Conservation (phyloP, 2,888 invertebrate species). For the Sceliomorpha sp. region DNA sequence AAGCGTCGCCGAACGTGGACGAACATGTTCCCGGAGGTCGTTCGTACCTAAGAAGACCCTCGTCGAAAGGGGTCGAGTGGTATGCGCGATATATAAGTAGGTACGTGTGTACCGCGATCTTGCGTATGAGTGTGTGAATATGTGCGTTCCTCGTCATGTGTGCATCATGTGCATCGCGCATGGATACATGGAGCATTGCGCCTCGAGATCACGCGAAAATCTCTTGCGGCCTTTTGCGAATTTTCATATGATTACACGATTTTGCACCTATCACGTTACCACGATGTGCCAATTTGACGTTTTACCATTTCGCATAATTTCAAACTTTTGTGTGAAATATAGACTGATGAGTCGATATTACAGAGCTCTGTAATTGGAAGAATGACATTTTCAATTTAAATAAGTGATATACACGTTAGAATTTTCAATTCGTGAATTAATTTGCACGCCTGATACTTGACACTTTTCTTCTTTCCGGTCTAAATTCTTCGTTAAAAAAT, state of each 20-base stretch:
- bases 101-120: slow-evolving; percentile 37
- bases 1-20: slow-evolving; percentile 35
- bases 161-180: slow-evolving; percentile 21
- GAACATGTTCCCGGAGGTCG: slow-evolving; percentile 42
- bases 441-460: too few species aligned
- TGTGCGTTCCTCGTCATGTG: slow-evolving; percentile 37
- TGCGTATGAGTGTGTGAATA: slow-evolving; percentile 30
- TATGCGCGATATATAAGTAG: slow-evolving; percentile 43
- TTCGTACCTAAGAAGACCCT: slow-evolving; percentile 49
- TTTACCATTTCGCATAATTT: slow-evolving; percentile 1
- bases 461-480: too few species aligned
- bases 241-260: slow-evolving; percentile 27
- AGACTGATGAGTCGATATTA: too few species aligned
- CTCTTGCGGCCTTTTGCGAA: slow-evolving; percentile 27
- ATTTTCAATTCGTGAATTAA: too few species aligned
- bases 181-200: slow-evolving; percentile 17
- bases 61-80: slow-evolving; percentile 50
- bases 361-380: too few species aligned
- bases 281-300: slow-evolving; percentile 13
- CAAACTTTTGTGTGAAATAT: too few species aligned
- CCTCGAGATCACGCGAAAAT: slow-evolving; percentile 34
- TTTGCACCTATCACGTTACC: slow-evolving; percentile 23
- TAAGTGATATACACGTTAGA: too few species aligned
- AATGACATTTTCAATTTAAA: too few species aligned
- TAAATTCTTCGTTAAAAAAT: too few species aligned